phyloP scores from a whole-genome alignment of 2,888 invertebrate species.

The Pemphredon lugubris region DNA sequence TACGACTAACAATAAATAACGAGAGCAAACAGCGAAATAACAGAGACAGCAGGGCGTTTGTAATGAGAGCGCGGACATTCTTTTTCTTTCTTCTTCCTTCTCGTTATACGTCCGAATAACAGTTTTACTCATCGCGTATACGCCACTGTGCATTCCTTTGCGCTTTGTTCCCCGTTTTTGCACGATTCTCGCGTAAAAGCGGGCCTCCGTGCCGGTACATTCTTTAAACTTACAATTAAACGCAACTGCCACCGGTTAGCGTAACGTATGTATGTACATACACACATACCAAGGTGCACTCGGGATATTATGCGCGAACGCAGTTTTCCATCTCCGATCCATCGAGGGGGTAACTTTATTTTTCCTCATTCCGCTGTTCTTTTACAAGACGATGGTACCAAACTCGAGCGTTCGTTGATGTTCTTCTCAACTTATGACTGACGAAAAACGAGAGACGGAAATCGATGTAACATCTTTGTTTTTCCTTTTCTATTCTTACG shows the following conservation, averaged over 20 bases:
- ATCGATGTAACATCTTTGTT: too few relatives aligned
- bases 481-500: too few relatives aligned
- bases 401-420: background rate
- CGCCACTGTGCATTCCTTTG: background rate
- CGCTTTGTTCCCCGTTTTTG: conserved; percentile 22
- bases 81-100: conserved; percentile 2
- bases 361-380: too few relatives aligned
- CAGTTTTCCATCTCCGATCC: background rate
- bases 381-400: too few relatives aligned
- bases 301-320: conserved; percentile 9
- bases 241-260: too few relatives aligned
- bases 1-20: too few relatives aligned
- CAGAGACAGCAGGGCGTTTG: conserved; percentile 3
- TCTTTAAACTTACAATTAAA: too few relatives aligned
- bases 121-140: conserved; percentile 9
- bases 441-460: too few relatives aligned
- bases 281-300: background rate
- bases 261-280: too few relatives aligned
- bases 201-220: too few relatives aligned
- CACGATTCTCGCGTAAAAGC: conserved; percentile 4
- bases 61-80: conserved; percentile 1
- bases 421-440: too few relatives aligned
- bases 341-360: background rate
- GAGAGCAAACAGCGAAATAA: too few relatives aligned
- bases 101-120: conserved; percentile 11